Percentiles rank a stretch among this genome's conserved stretches.
These are phyloP conservation scores for Ceratoteleas bidentatus DNA, from an alignment of 1,140 invertebrate genomes.

Conservation along the genomic window DNA sequence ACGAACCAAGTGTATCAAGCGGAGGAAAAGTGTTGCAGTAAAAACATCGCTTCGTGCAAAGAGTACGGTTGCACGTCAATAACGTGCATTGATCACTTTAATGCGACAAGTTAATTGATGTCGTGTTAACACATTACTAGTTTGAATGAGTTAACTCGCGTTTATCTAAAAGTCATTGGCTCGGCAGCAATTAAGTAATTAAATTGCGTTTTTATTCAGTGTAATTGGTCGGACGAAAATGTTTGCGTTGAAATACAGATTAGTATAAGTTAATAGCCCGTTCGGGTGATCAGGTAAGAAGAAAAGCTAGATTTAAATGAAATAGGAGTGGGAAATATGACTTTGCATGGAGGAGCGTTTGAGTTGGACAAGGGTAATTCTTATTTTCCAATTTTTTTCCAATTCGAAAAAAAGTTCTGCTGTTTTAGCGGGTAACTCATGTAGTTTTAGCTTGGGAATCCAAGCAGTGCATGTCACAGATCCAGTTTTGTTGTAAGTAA, in stretches of 20 bases:
- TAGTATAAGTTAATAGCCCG: no score
- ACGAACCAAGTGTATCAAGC: conserved; percentile 27
- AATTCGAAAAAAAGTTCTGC: no score
- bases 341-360: no score
- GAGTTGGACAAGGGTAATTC: no score
- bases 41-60: conserved; percentile 27
- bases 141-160: not conserved
- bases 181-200: not conserved
- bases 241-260: no score
- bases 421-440: no score
- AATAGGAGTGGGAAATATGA: no score
- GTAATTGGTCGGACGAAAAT: not conserved
- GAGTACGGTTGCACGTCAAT: conserved; percentile 22
- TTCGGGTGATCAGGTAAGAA: not conserved
- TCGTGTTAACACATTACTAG: conserved; percentile 30
- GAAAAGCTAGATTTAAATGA: no score
- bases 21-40: conserved; percentile 44
- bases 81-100: conserved; percentile 30
- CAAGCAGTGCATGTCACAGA: no score
- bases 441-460: no score
- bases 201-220: not conserved
- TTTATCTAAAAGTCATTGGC: not conserved
- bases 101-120: conserved; percentile 25
- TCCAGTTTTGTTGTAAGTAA: no score
- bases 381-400: no score